A percentile compares a stretch with the other conserved stretches of the same genome.
These are phyloP conservation scores for Hycleus cichorii DNA, from an alignment of 1,140 invertebrate genomes.

Conservation along the genomic window DNA sequence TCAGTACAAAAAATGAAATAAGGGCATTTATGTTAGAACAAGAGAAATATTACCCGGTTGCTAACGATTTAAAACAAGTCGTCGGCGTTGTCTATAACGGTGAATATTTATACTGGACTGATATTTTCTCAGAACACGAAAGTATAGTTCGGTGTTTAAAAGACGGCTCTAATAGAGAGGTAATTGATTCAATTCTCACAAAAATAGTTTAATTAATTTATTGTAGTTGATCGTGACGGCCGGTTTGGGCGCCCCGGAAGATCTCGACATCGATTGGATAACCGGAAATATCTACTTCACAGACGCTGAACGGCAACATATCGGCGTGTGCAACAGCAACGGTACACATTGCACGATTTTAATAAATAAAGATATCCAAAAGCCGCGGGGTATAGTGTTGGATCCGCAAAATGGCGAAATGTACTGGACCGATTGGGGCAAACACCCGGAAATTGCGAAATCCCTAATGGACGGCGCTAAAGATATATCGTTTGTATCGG, in stretches of 20 bases:
- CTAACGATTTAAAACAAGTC: slow-evolving; percentile 48
- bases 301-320: slow-evolving; percentile 60
- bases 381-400: slow-evolving; percentile 56
- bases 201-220: not conserved
- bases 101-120: slow-evolving; percentile 65
- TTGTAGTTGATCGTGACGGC: slow-evolving; percentile 48
- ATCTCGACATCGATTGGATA: slow-evolving; percentile 75
- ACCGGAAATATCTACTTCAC: slow-evolving; percentile 76
- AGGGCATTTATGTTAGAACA: slow-evolving; percentile 45
- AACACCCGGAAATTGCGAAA: slow-evolving; percentile 62
- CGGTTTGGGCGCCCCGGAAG: slow-evolving; percentile 66
- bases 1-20: slow-evolving; percentile 48
- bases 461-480: slow-evolving; percentile 77
- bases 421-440: slow-evolving; percentile 83
- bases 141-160: slow-evolving; percentile 53
- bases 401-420: slow-evolving; percentile 57
- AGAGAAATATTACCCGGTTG: slow-evolving; percentile 42
- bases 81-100: slow-evolving; percentile 63
- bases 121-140: slow-evolving; percentile 56
- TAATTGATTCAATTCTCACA: slow-evolving; percentile 29
- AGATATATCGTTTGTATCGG: slow-evolving; percentile 52
- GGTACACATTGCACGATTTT: slow-evolving; percentile 56
- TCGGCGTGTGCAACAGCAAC: slow-evolving; percentile 64
- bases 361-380: slow-evolving; percentile 47
- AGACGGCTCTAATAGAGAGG: slow-evolving; percentile 50